phyloP scores from a whole-genome alignment of 2,113 vertebrate genomes.

The Noctilio leporinus region DNA sequence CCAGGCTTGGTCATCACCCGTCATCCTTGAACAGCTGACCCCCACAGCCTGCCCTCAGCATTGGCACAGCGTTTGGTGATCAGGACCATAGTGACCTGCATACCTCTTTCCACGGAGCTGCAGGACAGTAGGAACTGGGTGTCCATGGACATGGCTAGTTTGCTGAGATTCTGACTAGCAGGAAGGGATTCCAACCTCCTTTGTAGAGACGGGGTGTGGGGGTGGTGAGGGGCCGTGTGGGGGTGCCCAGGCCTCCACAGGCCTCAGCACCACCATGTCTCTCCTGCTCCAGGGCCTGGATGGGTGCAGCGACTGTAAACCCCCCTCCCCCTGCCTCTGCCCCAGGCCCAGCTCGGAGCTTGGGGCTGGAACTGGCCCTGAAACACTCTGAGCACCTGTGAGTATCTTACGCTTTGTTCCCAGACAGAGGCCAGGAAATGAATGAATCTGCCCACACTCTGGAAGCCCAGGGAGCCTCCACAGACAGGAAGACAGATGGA shows the following conservation, averaged over 20 bases:
- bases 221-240: background rate
- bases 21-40: background rate
- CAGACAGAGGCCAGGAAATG: background rate
- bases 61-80: background rate
- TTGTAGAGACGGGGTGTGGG: background rate
- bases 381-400: background rate
- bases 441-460: background rate
- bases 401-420: background rate
- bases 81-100: fast-evolving
- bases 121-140: fast-evolving
- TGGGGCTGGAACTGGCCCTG: background rate
- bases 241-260: background rate
- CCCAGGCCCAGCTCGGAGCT: background rate
- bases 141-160: background rate
- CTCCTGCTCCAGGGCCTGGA: background rate
- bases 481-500: background rate
- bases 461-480: background rate
- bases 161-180: background rate
- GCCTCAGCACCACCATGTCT: background rate
- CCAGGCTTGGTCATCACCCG: background rate
- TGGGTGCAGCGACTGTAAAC: background rate
- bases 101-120: background rate
- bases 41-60: fast-evolving
- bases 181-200: background rate
- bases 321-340: too few species aligned